Evolutionary conservation across 2,113 vertebrate genomes (phyloP).

Genomic region (Melospiza melodia): DNA sequence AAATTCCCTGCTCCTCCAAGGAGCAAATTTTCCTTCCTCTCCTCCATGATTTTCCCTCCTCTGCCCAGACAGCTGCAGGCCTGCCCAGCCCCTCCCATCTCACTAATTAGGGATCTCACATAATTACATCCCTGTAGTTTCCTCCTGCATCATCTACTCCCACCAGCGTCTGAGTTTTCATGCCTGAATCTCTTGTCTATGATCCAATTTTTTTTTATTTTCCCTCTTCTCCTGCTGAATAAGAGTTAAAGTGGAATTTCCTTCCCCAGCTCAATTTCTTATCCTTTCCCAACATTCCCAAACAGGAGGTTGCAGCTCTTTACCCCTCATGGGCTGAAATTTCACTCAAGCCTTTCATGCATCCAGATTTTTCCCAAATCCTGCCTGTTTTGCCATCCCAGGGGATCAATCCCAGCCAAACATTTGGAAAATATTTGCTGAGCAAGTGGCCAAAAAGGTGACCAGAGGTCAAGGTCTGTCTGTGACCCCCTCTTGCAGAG

Average conservation of each 20-base stretch:
- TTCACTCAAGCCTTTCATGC: background rate
- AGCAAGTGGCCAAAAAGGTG: background rate
- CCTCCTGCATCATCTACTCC: background rate
- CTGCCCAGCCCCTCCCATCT: background rate
- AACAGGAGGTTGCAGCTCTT: background rate
- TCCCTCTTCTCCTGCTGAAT: background rate
- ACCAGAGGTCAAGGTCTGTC: background rate
- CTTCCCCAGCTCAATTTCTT: background rate
- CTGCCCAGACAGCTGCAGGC: background rate
- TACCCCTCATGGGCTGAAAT: background rate
- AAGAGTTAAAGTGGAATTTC: background rate
- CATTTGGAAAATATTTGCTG: background rate
- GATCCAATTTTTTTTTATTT: background rate
- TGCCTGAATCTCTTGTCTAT: background rate
- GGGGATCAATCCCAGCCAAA: background rate
- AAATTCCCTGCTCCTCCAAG: background rate
- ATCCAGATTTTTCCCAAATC: background rate
- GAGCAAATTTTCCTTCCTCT: background rate
- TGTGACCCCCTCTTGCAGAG: rapidly evolving
- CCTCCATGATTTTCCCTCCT: background rate
- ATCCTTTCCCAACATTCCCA: background rate
- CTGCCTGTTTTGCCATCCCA: background rate
- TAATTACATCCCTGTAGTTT: background rate
- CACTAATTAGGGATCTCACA: background rate
- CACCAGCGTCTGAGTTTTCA: background rate